These are phyloP conservation scores for Brachyptera risi DNA, from an alignment of 2,888 invertebrate genomes.

Conservation along the genomic window DNA sequence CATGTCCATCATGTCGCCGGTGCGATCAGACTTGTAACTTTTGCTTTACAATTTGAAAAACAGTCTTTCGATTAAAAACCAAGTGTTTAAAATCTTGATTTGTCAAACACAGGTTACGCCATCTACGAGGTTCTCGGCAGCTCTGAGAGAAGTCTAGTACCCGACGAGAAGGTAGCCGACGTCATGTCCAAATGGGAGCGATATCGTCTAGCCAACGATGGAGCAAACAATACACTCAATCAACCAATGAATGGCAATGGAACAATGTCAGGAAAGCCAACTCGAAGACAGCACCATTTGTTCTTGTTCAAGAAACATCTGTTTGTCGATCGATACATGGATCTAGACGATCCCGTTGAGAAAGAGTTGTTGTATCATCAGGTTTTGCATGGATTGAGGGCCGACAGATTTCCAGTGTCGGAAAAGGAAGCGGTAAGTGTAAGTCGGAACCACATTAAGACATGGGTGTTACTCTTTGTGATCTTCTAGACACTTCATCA, in stretches of 20 bases:
- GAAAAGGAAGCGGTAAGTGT: conserved; percentile 87
- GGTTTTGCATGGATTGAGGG: conserved; percentile 82
- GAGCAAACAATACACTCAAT: conserved; percentile 39
- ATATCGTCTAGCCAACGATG: conserved; percentile 67
- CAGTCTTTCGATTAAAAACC: too few relatives aligned
- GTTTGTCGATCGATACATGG: conserved; percentile 74
- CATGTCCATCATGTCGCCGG: too few relatives aligned
- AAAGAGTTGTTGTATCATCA: conserved; percentile 93
- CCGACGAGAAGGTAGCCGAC: conserved; percentile 87
- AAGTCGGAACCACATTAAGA: conserved; percentile 16
- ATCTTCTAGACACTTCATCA: too few relatives aligned
- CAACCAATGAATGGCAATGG: conserved; percentile 32
- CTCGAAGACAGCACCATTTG: conserved; percentile 56
- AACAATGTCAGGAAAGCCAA: conserved; percentile 41
- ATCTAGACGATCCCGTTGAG: conserved; percentile 80
- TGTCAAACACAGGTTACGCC: conserved; percentile 83
- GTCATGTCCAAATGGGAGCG: conserved; percentile 95
- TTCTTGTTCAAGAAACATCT: conserved; percentile 79
- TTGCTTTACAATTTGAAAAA: too few relatives aligned
- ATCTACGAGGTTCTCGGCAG: conserved; percentile 88
- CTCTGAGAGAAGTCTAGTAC: conserved; percentile 77
- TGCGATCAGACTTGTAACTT: too few relatives aligned
- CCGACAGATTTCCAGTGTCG: conserved; percentile 87
- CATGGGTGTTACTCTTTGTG: too few relatives aligned
- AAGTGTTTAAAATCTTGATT: too few relatives aligned